Base-by-base conservation (phyloP, 1,140 invertebrate species). In the Samia ricini region DNA sequence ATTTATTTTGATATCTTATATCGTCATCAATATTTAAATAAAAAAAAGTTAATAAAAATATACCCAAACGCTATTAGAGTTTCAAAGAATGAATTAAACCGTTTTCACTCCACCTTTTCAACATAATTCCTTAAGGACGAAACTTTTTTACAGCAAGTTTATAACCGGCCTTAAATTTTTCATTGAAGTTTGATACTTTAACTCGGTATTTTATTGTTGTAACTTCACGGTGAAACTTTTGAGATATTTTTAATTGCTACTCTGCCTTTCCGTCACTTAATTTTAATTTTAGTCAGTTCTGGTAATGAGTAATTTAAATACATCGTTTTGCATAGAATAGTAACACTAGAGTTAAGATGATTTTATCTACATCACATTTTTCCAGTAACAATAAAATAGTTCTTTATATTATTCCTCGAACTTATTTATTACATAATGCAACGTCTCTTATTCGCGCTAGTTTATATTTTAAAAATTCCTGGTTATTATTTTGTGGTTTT, bases 161-260 rank as follows among this genome's bases (percentile, higher is more conserved):
- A 62, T 66, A 57, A 60, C 56, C 49, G 51, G 24, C 36, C 58
- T 51, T 66, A 63, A 66, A 66, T 66, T 66, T 66, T 66, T 66
- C 64, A 66, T 62, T 66, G 64, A 66, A 66, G 60, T 66, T 66
- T 62, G 56, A 63, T 66, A 66, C 64, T 66, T 66, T 59, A 66
- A 63, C 56, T 10, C 52, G 61, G 23, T 63, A 59, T 63, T 59
- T 66, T 66, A 66, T 66, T 61, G 56, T 59, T 60, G 57, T 61
- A 61, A 66, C 52, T 24, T 54, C 22, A 54, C 23, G 23, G 23
- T 54, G 21, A n/a, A n/a, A 22, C 4, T 24, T 54, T 24, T 21
- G 19, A 54, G 52, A 23, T 23, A 23, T 54, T 54, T 54, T 54
- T 23, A 21, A 23, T 23, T 23, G 33, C 33, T 42, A 42, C 33